Base-by-base conservation (phyloP, 2,888 invertebrate species). In the Callyntrura guangdongensis region DNA sequence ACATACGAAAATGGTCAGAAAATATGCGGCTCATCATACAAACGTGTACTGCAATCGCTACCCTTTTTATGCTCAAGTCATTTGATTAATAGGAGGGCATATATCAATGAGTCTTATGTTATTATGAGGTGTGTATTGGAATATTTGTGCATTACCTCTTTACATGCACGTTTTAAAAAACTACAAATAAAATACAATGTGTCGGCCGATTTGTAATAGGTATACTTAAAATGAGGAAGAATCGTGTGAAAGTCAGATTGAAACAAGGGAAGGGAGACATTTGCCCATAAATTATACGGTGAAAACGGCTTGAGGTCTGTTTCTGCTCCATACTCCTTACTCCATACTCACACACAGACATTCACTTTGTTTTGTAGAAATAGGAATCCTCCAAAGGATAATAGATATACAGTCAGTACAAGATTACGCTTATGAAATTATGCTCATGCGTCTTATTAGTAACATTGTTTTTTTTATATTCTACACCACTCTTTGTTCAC, bases 231-330 rank as follows among this genome's bases (percentile, higher is more conserved):
- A 86, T 85, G 84, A 81, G 81, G 81, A 83, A 86, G 85, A 88
- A 90, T 90, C 91, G 90, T 90, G 91, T 92, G 91, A 92, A 92
- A 88, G 89, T 22, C 27, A 84, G 88, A 89, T 87, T 90, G 88
- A 86, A 86, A 84, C 86, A 84, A 86, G 81, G 87, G 86, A 84
- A 86, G 81, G 87, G 86, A 83, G 64, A 92, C 84, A 91, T 91
- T 91, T 84, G 89, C 85, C 86, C 92, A 92, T 92, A 92, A 92
- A 92, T 92, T 91, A 92, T 92, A 88, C 90, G 90, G 91, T 90
- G 90, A 90, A 90, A 92, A 91, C 90, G 83, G 91, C 91, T 91
- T 91, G 91, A 91, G 88, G 91, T 91, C 91, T 85, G 83, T 47
- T 82, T 64, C 59, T 81, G 17, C 9, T 17, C 0, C 36, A 82